Conservation (phyloP, 1,140 invertebrate genomes). For the Ceratina australensis region DNA sequence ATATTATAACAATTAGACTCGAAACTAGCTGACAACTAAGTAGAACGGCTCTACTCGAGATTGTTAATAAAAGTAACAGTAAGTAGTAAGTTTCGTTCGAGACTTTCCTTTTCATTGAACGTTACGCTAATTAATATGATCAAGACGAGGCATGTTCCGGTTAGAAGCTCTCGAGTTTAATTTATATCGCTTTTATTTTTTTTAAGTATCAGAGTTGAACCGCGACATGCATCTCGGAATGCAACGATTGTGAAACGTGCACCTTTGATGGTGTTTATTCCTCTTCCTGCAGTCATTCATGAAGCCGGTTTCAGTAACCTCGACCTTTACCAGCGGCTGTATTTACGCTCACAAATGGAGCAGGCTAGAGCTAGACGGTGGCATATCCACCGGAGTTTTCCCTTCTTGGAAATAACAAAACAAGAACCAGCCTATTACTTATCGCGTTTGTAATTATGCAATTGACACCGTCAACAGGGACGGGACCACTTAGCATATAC, state of each 20-base stretch:
- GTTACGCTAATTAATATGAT: neutral
- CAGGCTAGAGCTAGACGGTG: slow-evolving; percentile 5
- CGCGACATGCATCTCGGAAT: slow-evolving; percentile 7
- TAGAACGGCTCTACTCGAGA: too few species aligned
- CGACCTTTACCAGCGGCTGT: slow-evolving; percentile 16
- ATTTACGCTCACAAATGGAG: slow-evolving; percentile 41
- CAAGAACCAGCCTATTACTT: slow-evolving; percentile 18
- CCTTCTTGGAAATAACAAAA: slow-evolving; percentile 3
- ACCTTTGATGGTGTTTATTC: slow-evolving; percentile 10
- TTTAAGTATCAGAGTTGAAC: neutral
- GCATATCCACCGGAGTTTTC: neutral
- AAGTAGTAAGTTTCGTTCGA: neutral
- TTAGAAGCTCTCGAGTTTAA: too few species aligned
- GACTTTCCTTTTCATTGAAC: neutral
- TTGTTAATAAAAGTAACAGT: neutral
- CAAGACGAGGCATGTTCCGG: too few species aligned
- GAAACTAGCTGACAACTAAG: too few species aligned
- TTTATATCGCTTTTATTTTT: too few species aligned
- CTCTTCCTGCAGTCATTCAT: slow-evolving; percentile 47
- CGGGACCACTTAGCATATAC: slow-evolving; percentile 33
- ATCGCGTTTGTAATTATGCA: slow-evolving; percentile 53
- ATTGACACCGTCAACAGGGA: slow-evolving; percentile 37
- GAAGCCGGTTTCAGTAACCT: slow-evolving; percentile 44
- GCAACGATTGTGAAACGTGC: slow-evolving; percentile 39
- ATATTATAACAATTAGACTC: too few species aligned